Conservation (phyloP, 2,888 invertebrate genomes). For the Pharmacophagus antenor region DNA sequence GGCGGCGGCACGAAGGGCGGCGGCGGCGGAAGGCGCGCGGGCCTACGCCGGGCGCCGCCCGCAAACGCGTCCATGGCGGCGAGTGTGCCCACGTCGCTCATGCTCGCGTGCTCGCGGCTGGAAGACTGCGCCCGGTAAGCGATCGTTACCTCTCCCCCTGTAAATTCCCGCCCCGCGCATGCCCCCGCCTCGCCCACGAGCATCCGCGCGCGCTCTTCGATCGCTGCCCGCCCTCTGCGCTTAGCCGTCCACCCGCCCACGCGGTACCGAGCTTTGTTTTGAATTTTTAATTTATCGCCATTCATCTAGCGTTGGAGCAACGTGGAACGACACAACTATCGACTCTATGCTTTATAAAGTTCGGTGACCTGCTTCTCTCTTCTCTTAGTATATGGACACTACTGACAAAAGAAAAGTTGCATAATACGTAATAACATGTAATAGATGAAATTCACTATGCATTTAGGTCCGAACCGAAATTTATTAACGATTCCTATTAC, state of each 20-base stretch:
- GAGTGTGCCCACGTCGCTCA: constrained; percentile 80
- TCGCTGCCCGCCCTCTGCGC: constrained; percentile 39
- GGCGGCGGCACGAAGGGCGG: constrained; percentile 75
- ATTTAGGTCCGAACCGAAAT: neutral
- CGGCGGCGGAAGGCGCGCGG: constrained; percentile 73
- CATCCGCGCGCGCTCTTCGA: constrained; percentile 53
- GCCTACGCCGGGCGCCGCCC: constrained; percentile 76
- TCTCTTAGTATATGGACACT: constrained; percentile 1
- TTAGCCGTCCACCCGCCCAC: constrained; percentile 68
- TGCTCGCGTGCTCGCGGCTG: constrained; percentile 77
- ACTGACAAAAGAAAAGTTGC: constrained; percentile 15
- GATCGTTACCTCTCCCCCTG: constrained; percentile 44
- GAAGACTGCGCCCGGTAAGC: constrained; percentile 66
- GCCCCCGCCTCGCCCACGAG: constrained; percentile 68
- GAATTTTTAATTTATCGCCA: constrained; percentile 78
- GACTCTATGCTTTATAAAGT: constrained; percentile 47
- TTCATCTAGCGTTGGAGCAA: constrained; percentile 63
- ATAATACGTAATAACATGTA: neutral
- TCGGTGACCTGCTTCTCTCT: constrained; percentile 44
- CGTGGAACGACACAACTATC: constrained; percentile 54
- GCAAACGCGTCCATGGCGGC: constrained; percentile 79
- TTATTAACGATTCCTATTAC: neutral
- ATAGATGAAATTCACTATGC: neutral
- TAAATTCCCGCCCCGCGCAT: constrained; percentile 62
- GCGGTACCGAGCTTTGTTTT: constrained; percentile 71